A percentile compares a stretch with the other conserved stretches of the same genome.
Conservation (phyloP, 2,888 invertebrate genomes). For the Phaonia tiefii region DNA sequence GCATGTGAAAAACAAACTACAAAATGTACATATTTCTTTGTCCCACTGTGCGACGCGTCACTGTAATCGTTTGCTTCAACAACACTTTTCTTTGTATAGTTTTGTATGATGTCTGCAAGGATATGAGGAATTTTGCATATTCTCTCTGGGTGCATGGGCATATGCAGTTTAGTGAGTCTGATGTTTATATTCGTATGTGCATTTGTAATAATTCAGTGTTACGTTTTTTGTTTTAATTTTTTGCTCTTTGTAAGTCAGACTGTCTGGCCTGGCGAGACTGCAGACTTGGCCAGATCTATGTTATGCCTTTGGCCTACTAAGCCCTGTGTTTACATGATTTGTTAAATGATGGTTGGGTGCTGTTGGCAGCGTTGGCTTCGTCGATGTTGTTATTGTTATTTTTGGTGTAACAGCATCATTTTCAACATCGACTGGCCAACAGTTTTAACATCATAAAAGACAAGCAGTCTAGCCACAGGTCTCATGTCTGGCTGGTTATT, state of each 20-base stretch:
- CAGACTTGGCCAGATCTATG: slow-evolving; percentile 56
- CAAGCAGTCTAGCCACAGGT: slow-evolving; percentile 67
- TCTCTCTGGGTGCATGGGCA: slow-evolving; percentile 38
- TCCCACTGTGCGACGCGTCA: background rate
- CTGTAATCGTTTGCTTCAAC: slow-evolving; percentile 15
- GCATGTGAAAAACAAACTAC: no score
- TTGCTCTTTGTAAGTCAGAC: slow-evolving; percentile 54
- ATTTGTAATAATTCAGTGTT: slow-evolving; percentile 61
- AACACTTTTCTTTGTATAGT: slow-evolving; percentile 54
- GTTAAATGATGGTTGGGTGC: slow-evolving; percentile 46
- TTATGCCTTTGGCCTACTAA: slow-evolving; percentile 67
- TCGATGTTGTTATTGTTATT: slow-evolving; percentile 32
- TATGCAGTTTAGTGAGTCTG: slow-evolving; percentile 25
- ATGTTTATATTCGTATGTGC: slow-evolving; percentile 18
- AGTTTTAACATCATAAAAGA: slow-evolving; percentile 45
- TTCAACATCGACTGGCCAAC: background rate
- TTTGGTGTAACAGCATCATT: slow-evolving; percentile 33
- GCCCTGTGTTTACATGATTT: slow-evolving; percentile 54
- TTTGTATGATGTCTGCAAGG: slow-evolving; percentile 58
- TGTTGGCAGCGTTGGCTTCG: slow-evolving; percentile 24
- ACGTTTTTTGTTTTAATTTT: background rate
- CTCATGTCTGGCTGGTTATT: slow-evolving; percentile 45
- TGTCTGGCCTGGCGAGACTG: slow-evolving; percentile 59
- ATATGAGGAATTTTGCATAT: slow-evolving; percentile 64
- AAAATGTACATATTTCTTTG: no score